A percentile compares a stretch with the other conserved stretches of the same genome.
Conservation (phyloP, 2,888 invertebrate genomes). For the Euproctis similis region DNA sequence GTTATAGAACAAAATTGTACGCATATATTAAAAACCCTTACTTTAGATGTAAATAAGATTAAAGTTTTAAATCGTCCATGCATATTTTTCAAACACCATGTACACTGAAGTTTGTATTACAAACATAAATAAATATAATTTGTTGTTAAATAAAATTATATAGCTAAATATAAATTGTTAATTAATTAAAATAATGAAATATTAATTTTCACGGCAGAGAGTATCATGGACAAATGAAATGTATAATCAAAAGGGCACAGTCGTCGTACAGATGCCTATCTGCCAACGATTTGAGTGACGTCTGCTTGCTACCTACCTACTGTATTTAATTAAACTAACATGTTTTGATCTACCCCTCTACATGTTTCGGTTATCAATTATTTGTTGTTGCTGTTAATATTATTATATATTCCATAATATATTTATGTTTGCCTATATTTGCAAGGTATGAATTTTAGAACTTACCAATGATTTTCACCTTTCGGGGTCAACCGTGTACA, state of each 20-base stretch:
- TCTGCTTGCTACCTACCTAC: slow-evolving; percentile 37
- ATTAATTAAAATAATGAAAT: slow-evolving; percentile 18
- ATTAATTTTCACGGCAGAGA: slow-evolving; percentile 24
- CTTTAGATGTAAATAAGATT: too few species aligned
- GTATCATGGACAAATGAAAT: slow-evolving; percentile 43
- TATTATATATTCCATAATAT: too few species aligned
- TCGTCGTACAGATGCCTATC: slow-evolving; percentile 38
- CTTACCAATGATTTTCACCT: too few species aligned
- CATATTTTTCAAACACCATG: too few species aligned
- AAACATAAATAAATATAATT: too few species aligned
- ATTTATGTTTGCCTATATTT: too few species aligned
- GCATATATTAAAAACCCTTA: too few species aligned
- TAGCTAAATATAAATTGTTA: slow-evolving; percentile 19
- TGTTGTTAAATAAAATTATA: not conserved
- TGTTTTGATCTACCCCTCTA: slow-evolving; percentile 25
- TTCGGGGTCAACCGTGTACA: too few species aligned
- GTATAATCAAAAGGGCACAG: slow-evolving; percentile 48
- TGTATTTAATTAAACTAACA: slow-evolving; percentile 49
- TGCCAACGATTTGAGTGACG: slow-evolving; percentile 49
- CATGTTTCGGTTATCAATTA: slow-evolving; percentile 17
- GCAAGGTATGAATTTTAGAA: too few species aligned
- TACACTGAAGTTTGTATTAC: too few species aligned
- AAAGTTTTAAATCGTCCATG: too few species aligned
- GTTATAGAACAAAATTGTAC: too few species aligned
- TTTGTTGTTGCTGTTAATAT: slow-evolving; percentile 5